Conservation (phyloP, 2,888 invertebrate species). For the Andrena praecox region DNA sequence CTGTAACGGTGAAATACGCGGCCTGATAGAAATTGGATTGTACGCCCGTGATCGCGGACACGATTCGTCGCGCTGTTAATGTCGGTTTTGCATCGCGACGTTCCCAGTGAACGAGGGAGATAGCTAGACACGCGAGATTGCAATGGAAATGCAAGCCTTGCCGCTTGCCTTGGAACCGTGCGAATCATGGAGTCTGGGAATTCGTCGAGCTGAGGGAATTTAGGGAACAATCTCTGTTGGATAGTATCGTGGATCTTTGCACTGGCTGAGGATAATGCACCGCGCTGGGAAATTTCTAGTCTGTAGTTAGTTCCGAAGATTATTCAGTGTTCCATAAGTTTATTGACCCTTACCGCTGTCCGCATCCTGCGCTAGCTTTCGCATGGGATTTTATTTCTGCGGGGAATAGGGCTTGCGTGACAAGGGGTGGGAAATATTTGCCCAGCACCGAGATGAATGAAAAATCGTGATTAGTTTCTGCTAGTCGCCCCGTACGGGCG, state of each 20-base stretch:
- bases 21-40: constrained; percentile 34
- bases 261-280: background rate
- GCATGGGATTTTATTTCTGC: background rate
- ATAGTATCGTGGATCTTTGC: no score
- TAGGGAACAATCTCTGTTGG: background rate
- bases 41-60: constrained; percentile 22
- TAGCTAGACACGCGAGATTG: constrained; percentile 19
- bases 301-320: background rate
- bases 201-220: background rate
- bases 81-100: constrained; percentile 7
- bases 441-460: constrained; percentile 15
- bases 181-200: background rate
- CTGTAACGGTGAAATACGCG: constrained; percentile 43
- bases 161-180: background rate
- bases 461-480: constrained; percentile 22
- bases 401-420: background rate
- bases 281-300: background rate
- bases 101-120: background rate
- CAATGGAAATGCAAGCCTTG: constrained; percentile 27
- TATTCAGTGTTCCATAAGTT: background rate
- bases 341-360: background rate
- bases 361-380: background rate
- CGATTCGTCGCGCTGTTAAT: constrained; percentile 46
- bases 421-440: background rate
- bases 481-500: background rate